Evolutionary conservation across 2,888 invertebrate genomes (phyloP), one percentile per base, ranked within the genome.

Genomic region (Cerceris ruficornis): DNA sequence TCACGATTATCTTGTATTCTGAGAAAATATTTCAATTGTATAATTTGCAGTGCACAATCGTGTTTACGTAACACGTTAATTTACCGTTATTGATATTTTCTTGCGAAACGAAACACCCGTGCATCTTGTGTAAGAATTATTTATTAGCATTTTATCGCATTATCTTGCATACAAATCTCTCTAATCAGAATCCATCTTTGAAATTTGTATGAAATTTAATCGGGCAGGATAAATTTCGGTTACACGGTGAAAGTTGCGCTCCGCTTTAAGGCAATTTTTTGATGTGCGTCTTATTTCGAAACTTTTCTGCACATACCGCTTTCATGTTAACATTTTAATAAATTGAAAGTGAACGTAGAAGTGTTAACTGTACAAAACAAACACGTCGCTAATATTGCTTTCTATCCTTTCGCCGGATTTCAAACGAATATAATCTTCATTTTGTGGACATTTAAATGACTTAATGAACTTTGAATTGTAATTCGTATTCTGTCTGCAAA

Each of bases 211-310:
- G 28, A 28, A 28, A 28, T 28, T 46, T 39, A 57, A 28, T 28
- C 57, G 57, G 11, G 0, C 1, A 17, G 7, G 55, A 17, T 6
- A 17, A 68, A 62, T 58, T 55, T 41, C 42, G 28, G 28, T 55
- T 57, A 55, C 8, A 39, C 11, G 28, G 71, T 66, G 75, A 75
- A 75, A 75, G 70, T 58, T 55, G 17, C 28, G 55, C 41, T 1
- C 15, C 6, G 1, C 41, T 59, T 59, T 42, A 14, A 6, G n/a
- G 14, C 42, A 59, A 59, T 41, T 41, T 59, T 59, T 59, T 42
- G 41, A 59, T 41, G 55, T 17, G 55, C 7, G 55, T 55, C 15
- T 13, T 13, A 15, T 55, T 55, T 55, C 55, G 55, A 55, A 55
- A 55, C 55, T 13, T 55, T 7, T 55, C 28, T 8, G 7, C 55